Evolutionary conservation across 53 echinoderm and acorn worm species (phyloP).

Genomic region (Crossaster papposus): DNA sequence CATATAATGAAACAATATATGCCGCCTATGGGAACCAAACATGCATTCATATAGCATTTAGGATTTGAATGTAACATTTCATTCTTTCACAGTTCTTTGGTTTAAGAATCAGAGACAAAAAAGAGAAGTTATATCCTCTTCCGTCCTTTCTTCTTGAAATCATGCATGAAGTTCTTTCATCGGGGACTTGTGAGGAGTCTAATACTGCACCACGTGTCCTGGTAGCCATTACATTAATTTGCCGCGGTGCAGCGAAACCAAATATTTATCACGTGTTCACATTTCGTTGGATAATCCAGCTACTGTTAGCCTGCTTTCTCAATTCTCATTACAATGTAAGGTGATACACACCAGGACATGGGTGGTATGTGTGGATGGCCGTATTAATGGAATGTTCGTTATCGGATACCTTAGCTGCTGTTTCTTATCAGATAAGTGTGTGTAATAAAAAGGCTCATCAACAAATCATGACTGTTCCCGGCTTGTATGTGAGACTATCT

Average conservation of each 20-base stretch:
- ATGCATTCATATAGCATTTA: background rate
- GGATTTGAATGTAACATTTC: background rate
- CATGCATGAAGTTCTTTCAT: background rate
- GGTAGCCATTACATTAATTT: background rate
- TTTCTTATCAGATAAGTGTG: background rate
- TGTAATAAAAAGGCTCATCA: background rate
- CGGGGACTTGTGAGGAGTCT: background rate
- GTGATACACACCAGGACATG: background rate
- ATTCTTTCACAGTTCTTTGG: too few relatives aligned
- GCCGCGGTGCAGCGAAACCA: background rate
- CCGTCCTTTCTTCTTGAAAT: background rate
- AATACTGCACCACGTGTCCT: background rate
- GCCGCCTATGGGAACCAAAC: background rate
- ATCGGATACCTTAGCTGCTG: background rate
- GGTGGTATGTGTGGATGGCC: background rate
- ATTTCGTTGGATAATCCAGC: conserved; percentile 9
- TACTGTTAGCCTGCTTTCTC: background rate
- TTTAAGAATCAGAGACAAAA: too few relatives aligned
- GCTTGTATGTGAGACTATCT: background rate
- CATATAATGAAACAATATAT: background rate
- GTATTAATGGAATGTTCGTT: background rate
- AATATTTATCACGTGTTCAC: conserved; percentile 6
- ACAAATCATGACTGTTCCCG: background rate
- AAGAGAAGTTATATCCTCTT: too few relatives aligned
- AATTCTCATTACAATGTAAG: background rate